Evolutionary conservation across 2,888 invertebrate genomes (phyloP).

Genomic region (Rhagonycha lutea): DNA sequence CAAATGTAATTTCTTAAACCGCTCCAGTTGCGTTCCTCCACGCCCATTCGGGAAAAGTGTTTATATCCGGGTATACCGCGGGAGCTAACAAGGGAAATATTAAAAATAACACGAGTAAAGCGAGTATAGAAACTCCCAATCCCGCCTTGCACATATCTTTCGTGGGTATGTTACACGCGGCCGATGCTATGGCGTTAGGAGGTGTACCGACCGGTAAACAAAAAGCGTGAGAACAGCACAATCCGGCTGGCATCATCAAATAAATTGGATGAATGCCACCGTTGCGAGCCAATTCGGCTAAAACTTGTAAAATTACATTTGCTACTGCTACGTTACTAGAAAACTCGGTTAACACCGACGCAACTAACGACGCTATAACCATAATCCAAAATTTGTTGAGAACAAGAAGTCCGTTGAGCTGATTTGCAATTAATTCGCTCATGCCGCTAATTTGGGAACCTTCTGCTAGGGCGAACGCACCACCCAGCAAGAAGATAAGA

Average conservation of each 20-base stretch:
- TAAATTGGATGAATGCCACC: conserved; percentile 79
- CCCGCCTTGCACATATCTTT: conserved; percentile 76
- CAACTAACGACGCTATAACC: conserved; percentile 75
- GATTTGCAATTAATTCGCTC: conserved; percentile 74
- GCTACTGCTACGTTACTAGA: conserved; percentile 91
- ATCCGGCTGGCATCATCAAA: conserved; percentile 85
- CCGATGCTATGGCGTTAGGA: conserved; percentile 91
- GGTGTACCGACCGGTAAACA: conserved; percentile 94
- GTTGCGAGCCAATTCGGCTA: conserved; percentile 72
- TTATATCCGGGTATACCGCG: conserved; percentile 64
- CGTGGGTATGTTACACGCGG: conserved; percentile 78
- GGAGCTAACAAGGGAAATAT: conserved; percentile 78
- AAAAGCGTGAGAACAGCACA: conserved; percentile 91
- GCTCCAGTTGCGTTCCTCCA: not conserved
- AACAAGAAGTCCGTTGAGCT: conserved; percentile 67
- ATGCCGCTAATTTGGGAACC: conserved; percentile 81
- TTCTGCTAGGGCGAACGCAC: conserved; percentile 89
- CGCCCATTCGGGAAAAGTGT: conserved; percentile 68
- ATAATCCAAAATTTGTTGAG: conserved; percentile 70
- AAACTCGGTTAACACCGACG: conserved; percentile 85
- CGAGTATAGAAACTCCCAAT: conserved; percentile 73
- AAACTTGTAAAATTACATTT: conserved; percentile 83
- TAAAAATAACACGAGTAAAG: conserved; percentile 70
- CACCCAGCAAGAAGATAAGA: conserved; percentile 82
- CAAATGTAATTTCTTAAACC: not conserved